phyloP scores from a whole-genome alignment of 2,797 vertebrate genomes.

The Pachyuromys duprasi region DNA sequence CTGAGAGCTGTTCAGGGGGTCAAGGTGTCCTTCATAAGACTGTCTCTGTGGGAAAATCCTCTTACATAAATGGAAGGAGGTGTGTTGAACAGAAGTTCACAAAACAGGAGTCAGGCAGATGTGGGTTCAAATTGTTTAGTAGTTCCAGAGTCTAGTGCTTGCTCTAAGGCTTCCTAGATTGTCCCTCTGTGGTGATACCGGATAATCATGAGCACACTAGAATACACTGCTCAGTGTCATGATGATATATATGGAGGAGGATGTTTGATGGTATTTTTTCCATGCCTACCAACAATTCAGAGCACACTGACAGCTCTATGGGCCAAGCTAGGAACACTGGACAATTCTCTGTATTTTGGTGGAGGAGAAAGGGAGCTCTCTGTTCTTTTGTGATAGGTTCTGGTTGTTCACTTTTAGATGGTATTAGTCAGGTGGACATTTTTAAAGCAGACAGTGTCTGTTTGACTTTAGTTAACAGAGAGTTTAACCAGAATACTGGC shows the following conservation, averaged over 20 bases:
- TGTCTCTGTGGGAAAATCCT: not conserved
- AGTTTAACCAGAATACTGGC: not conserved
- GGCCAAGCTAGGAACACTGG: not conserved
- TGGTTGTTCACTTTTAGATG: not conserved
- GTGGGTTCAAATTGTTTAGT: not conserved
- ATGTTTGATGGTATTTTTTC: not conserved
- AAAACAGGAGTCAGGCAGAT: slow-evolving; percentile 3
- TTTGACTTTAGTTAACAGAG: slow-evolving; percentile 36
- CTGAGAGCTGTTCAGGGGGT: not conserved
- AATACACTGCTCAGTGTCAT: not conserved
- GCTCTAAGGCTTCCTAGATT: not conserved
- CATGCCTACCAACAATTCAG: not conserved
- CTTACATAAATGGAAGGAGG: not conserved
- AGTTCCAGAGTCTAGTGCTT: not conserved
- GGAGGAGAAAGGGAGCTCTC: not conserved
- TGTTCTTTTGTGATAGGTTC: not conserved
- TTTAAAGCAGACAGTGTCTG: not conserved
- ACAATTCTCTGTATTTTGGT: not conserved
- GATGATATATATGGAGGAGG: not conserved
- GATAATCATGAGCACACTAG: not conserved
- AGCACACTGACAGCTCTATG: not conserved
- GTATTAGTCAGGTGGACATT: not conserved
- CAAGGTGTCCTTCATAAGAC: not conserved
- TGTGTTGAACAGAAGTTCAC: not conserved
- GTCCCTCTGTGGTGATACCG: not conserved